Evolutionary conservation across 2,113 vertebrate species (phyloP), one percentile per base, ranked within the genome.

Genomic region (Triplophysa dalaica): DNA sequence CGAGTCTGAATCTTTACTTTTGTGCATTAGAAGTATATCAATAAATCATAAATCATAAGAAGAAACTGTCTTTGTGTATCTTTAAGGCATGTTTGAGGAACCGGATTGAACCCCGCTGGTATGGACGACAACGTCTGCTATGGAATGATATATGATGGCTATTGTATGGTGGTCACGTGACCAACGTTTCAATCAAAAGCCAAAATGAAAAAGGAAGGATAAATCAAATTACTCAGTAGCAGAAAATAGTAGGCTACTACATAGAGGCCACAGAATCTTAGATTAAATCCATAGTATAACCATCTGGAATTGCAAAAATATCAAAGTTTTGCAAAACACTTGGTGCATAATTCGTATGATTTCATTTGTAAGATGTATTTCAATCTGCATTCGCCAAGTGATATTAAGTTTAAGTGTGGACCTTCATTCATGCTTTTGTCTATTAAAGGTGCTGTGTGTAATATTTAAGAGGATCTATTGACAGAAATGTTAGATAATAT

Each of bases 1-100:
- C 63, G 62, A 74, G 61, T 81, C 69, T 69, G 48, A 69, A 68
- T 77, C 77, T 73, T 50, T 67, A 73, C 67, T n/a, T 83, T 61
- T 75, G 54, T 70, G 68, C 29, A 67, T 66, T 70, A 58, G 52
- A 72, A 43, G 8, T 17, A 14, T 16, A 33, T 61, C 43, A 73
- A 43, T 9, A 41, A 60, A 22, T 60, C 2, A 22, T 22, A 21
- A 43, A 8, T 43, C 19, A 5, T 41, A 21, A 58, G 68, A 43
- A 54, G 67, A 60, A 26, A 48, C 24, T 33, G 56, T 65, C 17
- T 80, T 56, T 79, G 7, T 45, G 8, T 21, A 2, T 80, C 14
- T 64, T 54, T 73, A 45, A 70, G 52, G 45, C 45, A 72, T 50
- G 16, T 26, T 45, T 16, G n/a, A 50, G 38, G 33, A n/a, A 26